These are phyloP conservation scores for Microtus montanus DNA, from an alignment of 2,113 vertebrate genomes.

Conservation along the genomic window DNA sequence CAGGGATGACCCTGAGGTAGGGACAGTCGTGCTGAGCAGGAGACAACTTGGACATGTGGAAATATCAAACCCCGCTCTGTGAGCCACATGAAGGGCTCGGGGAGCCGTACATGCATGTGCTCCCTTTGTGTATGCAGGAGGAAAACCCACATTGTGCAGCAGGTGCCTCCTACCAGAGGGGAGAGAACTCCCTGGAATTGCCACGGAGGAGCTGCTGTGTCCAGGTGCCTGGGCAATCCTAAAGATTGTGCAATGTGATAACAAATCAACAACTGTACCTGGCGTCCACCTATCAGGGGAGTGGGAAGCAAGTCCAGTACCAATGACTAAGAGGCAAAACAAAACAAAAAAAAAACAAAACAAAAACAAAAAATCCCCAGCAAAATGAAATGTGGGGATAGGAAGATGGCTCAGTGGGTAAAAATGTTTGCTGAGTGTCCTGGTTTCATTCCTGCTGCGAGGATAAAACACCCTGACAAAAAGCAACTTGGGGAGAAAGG, in stretches of 20 bases:
- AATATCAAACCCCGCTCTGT: accelerated
- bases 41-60: neutral
- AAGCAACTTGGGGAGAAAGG: no score
- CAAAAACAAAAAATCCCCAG: neutral
- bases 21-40: accelerated
- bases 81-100: neutral
- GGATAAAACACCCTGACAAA: no score
- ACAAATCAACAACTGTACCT: no score
- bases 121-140: accelerated
- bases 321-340: neutral
- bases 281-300: accelerated
- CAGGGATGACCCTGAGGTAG: neutral
- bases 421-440: neutral
- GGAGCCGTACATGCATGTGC: accelerated
- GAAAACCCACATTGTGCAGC: accelerated
- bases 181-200: accelerated
- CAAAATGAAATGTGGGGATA: neutral
- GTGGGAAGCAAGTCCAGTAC: no score
- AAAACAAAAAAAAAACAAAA: no score
- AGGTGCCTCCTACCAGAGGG: accelerated
- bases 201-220: accelerated
- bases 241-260: no score
- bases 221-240: accelerated
- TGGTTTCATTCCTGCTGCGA: neutral
- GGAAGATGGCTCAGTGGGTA: neutral